These are phyloP conservation scores for Lagodon rhomboides DNA, from an alignment of 2,797 vertebrate species.

Conservation along the genomic window DNA sequence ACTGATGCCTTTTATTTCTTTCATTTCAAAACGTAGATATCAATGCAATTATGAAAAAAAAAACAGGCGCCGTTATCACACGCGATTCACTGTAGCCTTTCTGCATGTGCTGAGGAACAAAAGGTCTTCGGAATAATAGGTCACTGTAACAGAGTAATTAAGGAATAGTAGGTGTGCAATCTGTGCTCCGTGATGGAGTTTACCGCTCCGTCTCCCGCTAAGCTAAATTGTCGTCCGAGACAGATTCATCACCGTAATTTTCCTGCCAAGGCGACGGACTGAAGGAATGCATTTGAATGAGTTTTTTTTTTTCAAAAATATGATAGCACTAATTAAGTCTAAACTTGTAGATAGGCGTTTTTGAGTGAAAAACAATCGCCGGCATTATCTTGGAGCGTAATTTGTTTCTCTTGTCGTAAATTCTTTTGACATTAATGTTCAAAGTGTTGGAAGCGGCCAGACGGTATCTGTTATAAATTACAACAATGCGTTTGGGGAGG, in stretches of 20 bases:
- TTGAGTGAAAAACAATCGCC: constrained; percentile 68
- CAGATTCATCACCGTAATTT: constrained; percentile 26
- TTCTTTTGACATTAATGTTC: constrained; percentile 81
- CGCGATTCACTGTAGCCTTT: neutral
- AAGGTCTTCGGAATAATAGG: constrained; percentile 35
- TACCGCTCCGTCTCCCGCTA: constrained; percentile 16
- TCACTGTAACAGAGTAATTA: constrained; percentile 26
- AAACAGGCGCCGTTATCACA: constrained; percentile 42
- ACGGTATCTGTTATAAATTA: constrained; percentile 82
- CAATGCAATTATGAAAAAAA: constrained; percentile 45
- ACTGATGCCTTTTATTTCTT: constrained; percentile 60
- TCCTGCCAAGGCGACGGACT: constrained; percentile 32
- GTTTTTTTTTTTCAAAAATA: constrained; percentile 44
- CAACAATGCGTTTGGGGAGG: constrained; percentile 76
- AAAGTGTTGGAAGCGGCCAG: constrained; percentile 78
- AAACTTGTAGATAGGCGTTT: constrained; percentile 68
- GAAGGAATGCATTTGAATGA: constrained; percentile 60
- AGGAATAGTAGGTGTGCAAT: constrained; percentile 12
- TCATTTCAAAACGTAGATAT: constrained; percentile 63
- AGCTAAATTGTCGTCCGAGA: constrained; percentile 31
- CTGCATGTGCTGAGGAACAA: constrained; percentile 1
- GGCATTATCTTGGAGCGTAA: constrained; percentile 67
- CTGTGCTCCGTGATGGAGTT: constrained; percentile 11
- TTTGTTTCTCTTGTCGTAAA: constrained; percentile 77
- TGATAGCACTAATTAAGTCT: constrained; percentile 70